A percentile compares a stretch with the other conserved stretches of the same genome.
phyloP scores from a whole-genome alignment of 1,140 invertebrate species.

The Triops longicaudatus region DNA sequence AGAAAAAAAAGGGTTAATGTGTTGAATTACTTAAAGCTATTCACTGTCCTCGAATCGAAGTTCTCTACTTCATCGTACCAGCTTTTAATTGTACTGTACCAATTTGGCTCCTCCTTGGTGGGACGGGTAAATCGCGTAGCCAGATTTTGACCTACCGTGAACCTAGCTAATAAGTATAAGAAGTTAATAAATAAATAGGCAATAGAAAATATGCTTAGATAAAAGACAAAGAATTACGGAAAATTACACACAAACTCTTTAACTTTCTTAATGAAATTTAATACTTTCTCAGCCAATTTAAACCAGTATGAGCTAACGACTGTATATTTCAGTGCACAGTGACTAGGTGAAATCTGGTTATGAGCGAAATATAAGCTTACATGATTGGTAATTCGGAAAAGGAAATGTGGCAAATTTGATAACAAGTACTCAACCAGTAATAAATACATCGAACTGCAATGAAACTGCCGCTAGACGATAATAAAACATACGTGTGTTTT shows the following conservation, averaged over 20 bases:
- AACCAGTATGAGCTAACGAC: too few species aligned
- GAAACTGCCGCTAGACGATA: not conserved
- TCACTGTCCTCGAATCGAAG: constrained; percentile 9
- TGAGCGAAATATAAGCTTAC: too few species aligned
- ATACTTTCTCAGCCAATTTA: too few species aligned
- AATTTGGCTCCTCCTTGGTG: not conserved
- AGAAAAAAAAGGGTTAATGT: too few species aligned
- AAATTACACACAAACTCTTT: too few species aligned
- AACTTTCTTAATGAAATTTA: too few species aligned
- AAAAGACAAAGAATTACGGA: too few species aligned
- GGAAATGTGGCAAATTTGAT: not conserved
- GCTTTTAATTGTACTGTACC: not conserved
- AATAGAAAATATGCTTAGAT: too few species aligned
- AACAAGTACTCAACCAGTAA: not conserved
- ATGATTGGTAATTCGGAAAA: too few species aligned
- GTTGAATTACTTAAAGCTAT: constrained; percentile 1
- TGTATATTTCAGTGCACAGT: too few species aligned
- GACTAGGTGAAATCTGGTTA: too few species aligned
- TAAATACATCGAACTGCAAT: not conserved
- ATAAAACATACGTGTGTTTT: too few species aligned
- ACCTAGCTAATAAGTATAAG: constrained; percentile 15
- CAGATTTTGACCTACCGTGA: constrained; percentile 28
- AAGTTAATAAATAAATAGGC: not conserved
- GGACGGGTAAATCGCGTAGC: not conserved
- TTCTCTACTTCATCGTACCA: constrained; percentile 23